Evolutionary conservation across 2,113 vertebrate species (phyloP).

Genomic region (Eublepharis macularius): DNA sequence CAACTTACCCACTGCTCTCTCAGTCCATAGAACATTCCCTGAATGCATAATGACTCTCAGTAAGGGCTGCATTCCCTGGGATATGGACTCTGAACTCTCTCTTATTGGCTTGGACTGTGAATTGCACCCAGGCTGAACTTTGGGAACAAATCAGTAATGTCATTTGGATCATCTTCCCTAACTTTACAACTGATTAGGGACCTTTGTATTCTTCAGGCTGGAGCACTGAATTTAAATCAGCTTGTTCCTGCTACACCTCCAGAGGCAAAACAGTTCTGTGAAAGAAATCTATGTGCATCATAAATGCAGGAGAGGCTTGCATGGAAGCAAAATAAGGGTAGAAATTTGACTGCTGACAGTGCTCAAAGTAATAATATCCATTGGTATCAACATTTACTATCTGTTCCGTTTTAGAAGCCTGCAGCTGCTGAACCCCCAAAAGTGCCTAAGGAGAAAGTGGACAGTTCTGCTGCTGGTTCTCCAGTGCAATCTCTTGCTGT

Average conservation of each 20-base stretch:
- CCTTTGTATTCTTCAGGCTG: not conserved
- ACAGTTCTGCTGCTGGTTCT: not conserved
- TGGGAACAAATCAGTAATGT: not conserved
- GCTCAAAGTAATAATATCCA: not conserved
- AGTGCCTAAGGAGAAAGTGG: not conserved
- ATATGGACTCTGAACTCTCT: not conserved
- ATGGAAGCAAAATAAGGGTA: not conserved
- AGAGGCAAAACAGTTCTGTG: not conserved
- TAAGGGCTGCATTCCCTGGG: not conserved
- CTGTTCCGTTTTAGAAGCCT: slow-evolving; percentile 39
- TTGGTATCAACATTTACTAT: not conserved
- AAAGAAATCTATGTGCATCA: not conserved
- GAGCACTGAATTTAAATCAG: not conserved
- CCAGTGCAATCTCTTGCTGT: not conserved
- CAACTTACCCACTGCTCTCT: not conserved
- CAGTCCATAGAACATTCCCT: not conserved
- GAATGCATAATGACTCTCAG: not conserved
- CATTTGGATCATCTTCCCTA: not conserved
- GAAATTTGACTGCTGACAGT: not conserved
- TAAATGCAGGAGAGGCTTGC: not conserved
- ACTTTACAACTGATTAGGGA: not conserved
- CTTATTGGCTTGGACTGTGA: too few relatives aligned
- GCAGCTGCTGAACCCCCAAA: not conserved
- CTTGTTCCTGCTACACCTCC: not conserved
- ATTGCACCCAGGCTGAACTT: too few relatives aligned